phyloP scores from a whole-genome alignment of 2,797 vertebrate genomes.

The Acrossocheilus wenchowensis region DNA sequence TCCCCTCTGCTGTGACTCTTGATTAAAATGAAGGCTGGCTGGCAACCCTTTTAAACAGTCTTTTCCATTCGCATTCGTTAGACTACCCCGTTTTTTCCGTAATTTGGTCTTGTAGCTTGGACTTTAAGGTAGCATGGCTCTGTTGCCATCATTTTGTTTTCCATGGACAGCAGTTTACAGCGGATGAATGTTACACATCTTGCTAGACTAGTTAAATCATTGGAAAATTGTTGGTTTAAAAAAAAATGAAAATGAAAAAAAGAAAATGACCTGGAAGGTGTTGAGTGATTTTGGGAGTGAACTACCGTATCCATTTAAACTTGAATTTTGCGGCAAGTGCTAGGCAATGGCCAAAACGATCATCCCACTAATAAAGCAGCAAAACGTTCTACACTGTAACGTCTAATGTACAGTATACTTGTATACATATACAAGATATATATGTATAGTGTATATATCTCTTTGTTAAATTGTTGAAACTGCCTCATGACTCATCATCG shows the following conservation, averaged over 20 bases:
- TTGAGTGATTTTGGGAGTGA: conserved; percentile 75
- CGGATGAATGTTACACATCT: conserved; percentile 89
- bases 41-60: conserved; percentile 70
- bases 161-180: conserved; percentile 84
- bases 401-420: conserved; percentile 63
- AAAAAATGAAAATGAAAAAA: conserved; percentile 52
- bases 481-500: conserved; percentile 58
- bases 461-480: conserved; percentile 61
- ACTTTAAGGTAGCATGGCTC: conserved; percentile 96
- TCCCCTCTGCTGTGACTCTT: conserved; percentile 53
- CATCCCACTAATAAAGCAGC: conserved; percentile 61
- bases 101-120: conserved; percentile 87
- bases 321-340: conserved; percentile 75
- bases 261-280: conserved; percentile 90
- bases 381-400: conserved; percentile 58
- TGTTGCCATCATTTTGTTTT: conserved; percentile 81
- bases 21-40: conserved; percentile 76
- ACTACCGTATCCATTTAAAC: conserved; percentile 73
- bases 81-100: conserved; percentile 68
- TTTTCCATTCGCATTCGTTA: conserved; percentile 58
- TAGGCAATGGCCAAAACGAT: conserved; percentile 71
- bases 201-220: conserved; percentile 87
- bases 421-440: conserved; percentile 66
- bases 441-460: conserved; percentile 65
- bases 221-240: conserved; percentile 83